Percentiles rank a stretch among this genome's conserved stretches.
Conservation (phyloP, 2,888 invertebrate genomes). For the Selenia dentaria region DNA sequence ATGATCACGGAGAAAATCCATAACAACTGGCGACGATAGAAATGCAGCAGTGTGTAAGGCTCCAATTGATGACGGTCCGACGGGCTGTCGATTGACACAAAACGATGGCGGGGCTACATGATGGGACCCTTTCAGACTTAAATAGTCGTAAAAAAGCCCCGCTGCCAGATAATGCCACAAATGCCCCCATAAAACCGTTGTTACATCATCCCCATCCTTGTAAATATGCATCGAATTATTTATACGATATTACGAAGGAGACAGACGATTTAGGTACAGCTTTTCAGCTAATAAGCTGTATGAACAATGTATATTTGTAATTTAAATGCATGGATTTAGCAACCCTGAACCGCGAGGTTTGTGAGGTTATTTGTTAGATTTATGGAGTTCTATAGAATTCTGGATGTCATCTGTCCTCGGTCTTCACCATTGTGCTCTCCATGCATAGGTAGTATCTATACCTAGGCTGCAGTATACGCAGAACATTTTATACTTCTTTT, state of each 20-base stretch:
- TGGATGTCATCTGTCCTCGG: too few species aligned
- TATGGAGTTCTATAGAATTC: too few species aligned
- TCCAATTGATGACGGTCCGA: conserved; percentile 5
- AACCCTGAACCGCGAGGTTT: too few species aligned
- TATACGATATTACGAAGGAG: not conserved
- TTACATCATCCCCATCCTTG: conserved; percentile 18
- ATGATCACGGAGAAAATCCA: too few species aligned
- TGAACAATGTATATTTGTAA: not conserved
- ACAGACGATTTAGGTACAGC: too few species aligned
- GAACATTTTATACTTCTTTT: too few species aligned
- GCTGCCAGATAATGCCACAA: conserved; percentile 20
- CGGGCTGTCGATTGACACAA: conserved; percentile 9
- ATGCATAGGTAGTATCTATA: too few species aligned
- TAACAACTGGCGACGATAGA: not conserved
- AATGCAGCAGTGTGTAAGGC: conserved; percentile 2
- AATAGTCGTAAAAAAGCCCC: conserved; percentile 13
- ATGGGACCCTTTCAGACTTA: conserved; percentile 6
- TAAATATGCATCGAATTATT: conserved; percentile 21
- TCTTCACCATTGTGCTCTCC: too few species aligned
- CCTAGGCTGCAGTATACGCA: too few species aligned
- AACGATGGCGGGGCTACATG: conserved; percentile 4
- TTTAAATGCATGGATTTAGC: conserved; percentile 3
- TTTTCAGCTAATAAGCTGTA: conserved; percentile 4
- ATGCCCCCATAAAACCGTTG: conserved; percentile 17
- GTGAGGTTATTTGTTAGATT: too few species aligned